Evolutionary conservation across 2,113 vertebrate species (phyloP).

Genomic region (Candoia aspera): DNA sequence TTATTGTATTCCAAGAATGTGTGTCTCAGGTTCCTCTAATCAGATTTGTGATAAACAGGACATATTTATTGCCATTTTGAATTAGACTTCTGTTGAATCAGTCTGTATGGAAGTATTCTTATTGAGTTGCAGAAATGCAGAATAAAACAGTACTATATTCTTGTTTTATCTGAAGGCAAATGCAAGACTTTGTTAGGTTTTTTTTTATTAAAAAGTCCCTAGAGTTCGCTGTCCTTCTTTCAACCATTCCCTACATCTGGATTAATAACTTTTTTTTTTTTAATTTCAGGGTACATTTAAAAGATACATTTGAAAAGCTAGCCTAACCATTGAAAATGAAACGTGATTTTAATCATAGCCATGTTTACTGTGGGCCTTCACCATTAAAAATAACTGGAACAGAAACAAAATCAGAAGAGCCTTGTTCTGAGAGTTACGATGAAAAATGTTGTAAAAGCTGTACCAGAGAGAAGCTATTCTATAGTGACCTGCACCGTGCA

Average conservation of each 20-base stretch:
- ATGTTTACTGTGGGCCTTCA: conserved; percentile 45
- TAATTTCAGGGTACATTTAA: conserved; percentile 60
- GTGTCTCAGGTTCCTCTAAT: not conserved
- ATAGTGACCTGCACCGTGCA: conserved; percentile 38
- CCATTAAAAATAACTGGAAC: conserved; percentile 53
- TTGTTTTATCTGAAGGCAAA: not conserved
- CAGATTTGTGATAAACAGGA: not conserved
- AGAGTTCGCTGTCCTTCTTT: not conserved
- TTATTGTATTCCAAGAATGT: not conserved
- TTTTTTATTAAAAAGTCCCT: not conserved
- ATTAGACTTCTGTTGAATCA: not conserved
- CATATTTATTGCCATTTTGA: not conserved
- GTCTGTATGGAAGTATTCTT: not conserved
- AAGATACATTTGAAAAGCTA: conserved; percentile 41
- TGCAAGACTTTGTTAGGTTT: not conserved
- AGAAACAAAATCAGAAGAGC: conserved; percentile 56
- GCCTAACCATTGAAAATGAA: conserved; percentile 68
- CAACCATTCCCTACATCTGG: not conserved
- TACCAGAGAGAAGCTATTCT: conserved; percentile 49
- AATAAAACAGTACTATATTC: not conserved
- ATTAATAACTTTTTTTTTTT: conserved; percentile 16
- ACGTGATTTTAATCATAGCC: conserved; percentile 52
- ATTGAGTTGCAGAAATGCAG: not conserved
- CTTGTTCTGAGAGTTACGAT: conserved; percentile 44
- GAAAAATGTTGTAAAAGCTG: conserved; percentile 63